These are phyloP conservation scores for Aphidius gifuensis DNA, from an alignment of 1,140 invertebrate genomes.

Conservation along the genomic window DNA sequence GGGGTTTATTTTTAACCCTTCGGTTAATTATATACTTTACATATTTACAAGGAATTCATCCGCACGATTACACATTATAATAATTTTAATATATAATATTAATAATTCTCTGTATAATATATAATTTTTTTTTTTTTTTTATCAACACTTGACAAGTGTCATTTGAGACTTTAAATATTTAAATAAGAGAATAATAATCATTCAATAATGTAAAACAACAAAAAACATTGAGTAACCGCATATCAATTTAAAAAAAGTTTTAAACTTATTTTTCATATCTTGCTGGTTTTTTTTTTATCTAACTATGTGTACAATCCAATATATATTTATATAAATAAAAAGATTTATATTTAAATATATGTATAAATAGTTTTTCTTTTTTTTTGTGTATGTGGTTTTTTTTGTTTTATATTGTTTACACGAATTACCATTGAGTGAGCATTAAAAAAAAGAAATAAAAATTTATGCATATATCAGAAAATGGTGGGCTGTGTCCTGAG, in stretches of 20 bases:
- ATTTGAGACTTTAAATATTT: no score
- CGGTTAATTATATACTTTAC: constrained; percentile 41
- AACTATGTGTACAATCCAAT: no score
- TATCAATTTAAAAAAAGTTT: no score
- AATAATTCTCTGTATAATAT: constrained; percentile 6
- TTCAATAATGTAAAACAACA: no score
- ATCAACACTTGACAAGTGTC: no score
- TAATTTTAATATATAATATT: constrained; percentile 11
- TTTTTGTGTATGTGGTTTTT: constrained; percentile 13
- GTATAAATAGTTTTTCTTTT: neutral
- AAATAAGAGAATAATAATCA: no score
- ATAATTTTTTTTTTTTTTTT: no score
- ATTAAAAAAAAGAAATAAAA: constrained; percentile 21
- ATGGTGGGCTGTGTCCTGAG: constrained; percentile 48
- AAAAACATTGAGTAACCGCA: no score
- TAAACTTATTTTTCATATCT: no score
- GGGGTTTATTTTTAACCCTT: constrained; percentile 47
- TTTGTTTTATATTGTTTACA: constrained; percentile 25
- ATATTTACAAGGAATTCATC: constrained; percentile 46
- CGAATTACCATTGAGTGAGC: constrained; percentile 20
- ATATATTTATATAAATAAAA: no score
- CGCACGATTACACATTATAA: constrained; percentile 1
- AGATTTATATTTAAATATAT: no score
- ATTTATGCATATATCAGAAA: constrained; percentile 29
- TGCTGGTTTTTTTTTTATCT: no score